Base-by-base conservation (phyloP, 2,113 vertebrate genomes). In the Jaculus jaculus region DNA sequence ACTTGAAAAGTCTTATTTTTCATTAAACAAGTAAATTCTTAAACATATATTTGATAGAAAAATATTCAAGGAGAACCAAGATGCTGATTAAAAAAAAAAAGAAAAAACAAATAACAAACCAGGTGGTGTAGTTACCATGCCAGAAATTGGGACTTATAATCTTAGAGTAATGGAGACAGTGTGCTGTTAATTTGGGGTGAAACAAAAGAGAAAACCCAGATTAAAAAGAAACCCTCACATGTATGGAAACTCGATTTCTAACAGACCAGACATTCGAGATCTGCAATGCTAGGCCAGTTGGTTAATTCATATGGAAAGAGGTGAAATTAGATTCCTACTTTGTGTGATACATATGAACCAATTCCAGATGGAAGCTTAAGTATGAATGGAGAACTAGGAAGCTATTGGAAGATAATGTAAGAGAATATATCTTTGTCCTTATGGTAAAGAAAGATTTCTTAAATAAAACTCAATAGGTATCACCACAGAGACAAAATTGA, bases 361-460 rank as follows among this genome's bases (percentile, higher is more conserved):
- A 39, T 80, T 95, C 89, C 93, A 95, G 93, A 95, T 96, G 95
- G 65, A 90, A 87, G 39, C 80, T 94, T 78, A 95, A 86, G 34
- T n/a, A 63, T 51, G 73, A 93, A 89, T 74, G 73, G 83, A 93
- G 89, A 93, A 60, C 73, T 73, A 69, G 87, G 66, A 82, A 81
- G 34, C 2, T 11, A 72, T 77, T 73, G 89, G 89, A 93, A 87
- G 71, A 63, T 65, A 69, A 84, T 69, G 54, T 68, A 26, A n/a
- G 42, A 95, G 83, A 84, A 82, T 92, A 63, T 63, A 66, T 88
- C 95, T 72, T 66, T 34, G 68, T 42, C 79, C 89, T 90, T 63
- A 81, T 79, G 81, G 37, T 87, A 54, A 23, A 17, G 34, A 83
- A 78, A 68, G 15, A 42, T 65, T 90, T 89, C 82, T 77, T 83